Base-by-base conservation (phyloP, 2,888 invertebrate species). In the Drosophila setosimentum region DNA sequence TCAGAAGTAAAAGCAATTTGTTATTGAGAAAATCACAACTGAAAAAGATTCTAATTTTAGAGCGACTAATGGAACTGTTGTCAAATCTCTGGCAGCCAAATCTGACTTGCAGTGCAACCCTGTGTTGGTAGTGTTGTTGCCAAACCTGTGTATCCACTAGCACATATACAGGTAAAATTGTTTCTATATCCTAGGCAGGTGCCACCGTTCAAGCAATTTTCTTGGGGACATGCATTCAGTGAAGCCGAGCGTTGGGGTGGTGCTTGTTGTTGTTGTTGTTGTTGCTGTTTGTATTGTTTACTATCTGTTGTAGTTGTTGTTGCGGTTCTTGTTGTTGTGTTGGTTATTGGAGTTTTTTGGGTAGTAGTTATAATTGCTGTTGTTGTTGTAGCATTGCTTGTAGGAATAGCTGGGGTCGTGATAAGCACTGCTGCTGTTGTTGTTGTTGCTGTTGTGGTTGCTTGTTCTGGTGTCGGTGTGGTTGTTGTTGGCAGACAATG, bases 121-220 rank as follows among this genome's bases (percentile, higher is more conserved):
- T 45, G 24, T 7, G 29, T 11, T 37, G 35, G 21, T 58, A 55
- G 45, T 55, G 59, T 50, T 62, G 48, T 61, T 55, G 75, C 86
- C 92, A 92, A 93, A 95, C 96, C 96, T 93, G 94, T 94, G 91
- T 94, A 96, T 78, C 96, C 96, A 69, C 94, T 92, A 78, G 94
- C 94, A 93, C 98, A 98, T 78, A 93, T 92, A 94, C 98, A 98
- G 84, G 94, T 95, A 93, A 95, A 96, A 78, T 95, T 95, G 77
- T 95, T 95, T 75, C 94, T 94, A 60, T 92, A 94, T 92, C 96
- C 95, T 73, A 94, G 93, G 93, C 97, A 97, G 63, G 95, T 95
- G 84, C 96, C 97, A 82, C 94, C 94, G 93, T 96, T 96, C 92
- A 95, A 94, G 94, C 98, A 98, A 33, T 91, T 90, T 83, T 92